Base-by-base conservation (phyloP, 2,113 vertebrate genomes). In the Mastomys natalensis region DNA sequence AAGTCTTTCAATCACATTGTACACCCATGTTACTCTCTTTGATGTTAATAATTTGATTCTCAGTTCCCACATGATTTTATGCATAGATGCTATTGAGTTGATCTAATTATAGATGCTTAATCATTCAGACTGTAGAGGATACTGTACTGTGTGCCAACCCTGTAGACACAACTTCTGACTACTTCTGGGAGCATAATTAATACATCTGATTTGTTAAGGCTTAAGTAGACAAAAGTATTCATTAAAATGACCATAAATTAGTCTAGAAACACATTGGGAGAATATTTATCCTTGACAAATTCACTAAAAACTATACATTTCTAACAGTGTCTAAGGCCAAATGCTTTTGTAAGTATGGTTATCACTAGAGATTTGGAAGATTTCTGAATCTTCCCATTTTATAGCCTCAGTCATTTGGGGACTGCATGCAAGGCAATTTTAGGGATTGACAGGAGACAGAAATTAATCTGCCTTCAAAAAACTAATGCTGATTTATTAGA, bases 241-340 rank as follows among this genome's bases (percentile, higher is more conserved):
- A 87, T 93, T 96, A 51, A 86, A 86, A 34, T 77, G 78, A 26
- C n/a, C 26, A 7, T 85, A 90, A 90, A 93, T 94, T 85, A 87
- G 34, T 92, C 45, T 66, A 24, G 40, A 60, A 94, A 24, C 31
- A n/a, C 76, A 76, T 31, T 72, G 45, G 80, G n/a, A 96, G 87
- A n/a, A 31, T 48, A 37, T 91, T 90, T 55, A 34, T 84, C 34
- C 29, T 76, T 45, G 58, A 64, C 68, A 73, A 89, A 87, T 64
- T 51, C 17, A 81, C 12, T 3, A 64, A 74, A 16, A 60, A 51
- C 2, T 16, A 13, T 19, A 51, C 22, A 40, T 91, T 95, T 90
- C 72, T 68, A 45, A 89, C 1, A 6, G 16, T 80, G 55, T 31
- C 29, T 87, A 43, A 82, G 31, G n/a, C 19, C 13, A 85, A 66